Conservation (phyloP, 2,797 vertebrate species). For the Spinus pinus region DNA sequence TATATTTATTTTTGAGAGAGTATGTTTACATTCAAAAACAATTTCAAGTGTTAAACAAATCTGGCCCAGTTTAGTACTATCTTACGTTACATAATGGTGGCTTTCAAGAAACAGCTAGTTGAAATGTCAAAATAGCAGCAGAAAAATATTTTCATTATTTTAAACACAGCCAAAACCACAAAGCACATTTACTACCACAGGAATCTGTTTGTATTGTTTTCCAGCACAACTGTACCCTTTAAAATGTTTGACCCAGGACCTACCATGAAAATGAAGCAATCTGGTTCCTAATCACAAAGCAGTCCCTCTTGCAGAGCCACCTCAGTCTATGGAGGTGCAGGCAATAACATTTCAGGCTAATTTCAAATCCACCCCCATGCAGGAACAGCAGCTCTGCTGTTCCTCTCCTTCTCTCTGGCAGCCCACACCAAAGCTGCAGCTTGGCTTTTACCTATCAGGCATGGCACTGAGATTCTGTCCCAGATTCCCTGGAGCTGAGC, state of each 20-base stretch:
- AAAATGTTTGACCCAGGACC: not conserved
- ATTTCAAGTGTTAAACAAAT: not conserved
- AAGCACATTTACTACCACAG: not conserved
- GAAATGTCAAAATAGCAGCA: not conserved
- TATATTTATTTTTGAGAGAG: not conserved
- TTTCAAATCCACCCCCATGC: not conserved
- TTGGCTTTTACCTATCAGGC: not conserved
- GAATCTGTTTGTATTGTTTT: not conserved
- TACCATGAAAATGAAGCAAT: not conserved
- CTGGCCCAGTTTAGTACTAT: not conserved
- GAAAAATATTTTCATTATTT: conserved; percentile 1
- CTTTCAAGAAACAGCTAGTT: not conserved
- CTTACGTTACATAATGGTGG: not conserved
- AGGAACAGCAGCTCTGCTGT: not conserved
- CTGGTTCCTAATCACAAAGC: not conserved
- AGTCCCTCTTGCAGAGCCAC: not conserved
- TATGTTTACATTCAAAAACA: not conserved
- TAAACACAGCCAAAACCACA: not conserved
- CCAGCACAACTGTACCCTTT: not conserved
- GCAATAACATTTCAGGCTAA: not conserved
- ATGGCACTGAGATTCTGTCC: not conserved
- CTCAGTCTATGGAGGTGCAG: not conserved
- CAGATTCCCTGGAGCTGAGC: not conserved
- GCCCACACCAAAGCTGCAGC: not conserved
- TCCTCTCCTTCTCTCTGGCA: not conserved